Base-by-base conservation (phyloP, 1,140 invertebrate species). In the Triops longicaudatus region DNA sequence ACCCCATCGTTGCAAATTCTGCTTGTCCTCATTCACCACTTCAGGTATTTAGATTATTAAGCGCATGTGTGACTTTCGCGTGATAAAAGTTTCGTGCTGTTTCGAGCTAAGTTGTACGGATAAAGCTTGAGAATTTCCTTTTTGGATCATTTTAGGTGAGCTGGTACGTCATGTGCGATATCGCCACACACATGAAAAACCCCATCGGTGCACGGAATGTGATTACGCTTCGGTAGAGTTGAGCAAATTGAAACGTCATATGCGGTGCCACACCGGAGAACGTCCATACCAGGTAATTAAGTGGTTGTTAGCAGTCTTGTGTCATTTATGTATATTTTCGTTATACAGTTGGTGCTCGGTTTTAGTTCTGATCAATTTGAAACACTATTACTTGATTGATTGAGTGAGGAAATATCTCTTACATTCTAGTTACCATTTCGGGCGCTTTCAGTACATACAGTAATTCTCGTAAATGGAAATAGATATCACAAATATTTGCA, bases 161-260 rank as follows among this genome's bases (percentile, higher is more conserved):
- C 86, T 98, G 74, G 93, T 97, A 0, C 88, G 96, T 41, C 96
- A 98, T 83, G 93, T 97, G 6, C 88, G 95, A 1, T 96, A 96
- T 82, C 89, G 90, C 78, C 96, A 98, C 83, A 98, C 96, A 0
- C 93, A 96, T 83, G 95, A 97, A 85, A 98, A 97, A 83, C 95
- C 95, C 0, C 96, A 98, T 82, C 94, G 94, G 84, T 98, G 96
- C 84, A 89, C 91, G 0, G 93, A 97, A 82, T 98, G 96, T 85
- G 93, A 96, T 83, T 98, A 98, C 84, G 93, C 95, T 0, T 95
- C 93, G 78, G 96, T 98, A 0, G 96, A 98, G 84, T 84, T 97
- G 74, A 96, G 93, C 73, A 98, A 98, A 86, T 83, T 98, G 41
- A 94, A 96, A 77, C 86, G 96, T 71, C 96, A 98, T 82, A 95